phyloP scores from a whole-genome alignment of 2,113 vertebrate genomes.

The Aegithalos caudatus region DNA sequence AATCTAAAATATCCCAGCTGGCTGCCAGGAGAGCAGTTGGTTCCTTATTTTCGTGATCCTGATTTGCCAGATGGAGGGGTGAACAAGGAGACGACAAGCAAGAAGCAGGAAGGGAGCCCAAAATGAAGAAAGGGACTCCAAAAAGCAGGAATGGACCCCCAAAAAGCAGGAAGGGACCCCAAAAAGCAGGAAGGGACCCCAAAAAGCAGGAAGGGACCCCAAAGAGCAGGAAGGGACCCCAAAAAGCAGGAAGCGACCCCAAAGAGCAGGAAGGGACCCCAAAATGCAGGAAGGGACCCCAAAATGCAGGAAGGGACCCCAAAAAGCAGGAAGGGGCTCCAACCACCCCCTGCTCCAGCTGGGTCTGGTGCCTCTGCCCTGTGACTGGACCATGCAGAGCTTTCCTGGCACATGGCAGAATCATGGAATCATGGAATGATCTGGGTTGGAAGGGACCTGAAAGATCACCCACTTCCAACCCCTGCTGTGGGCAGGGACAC shows the following conservation, averaged over 20 bases:
- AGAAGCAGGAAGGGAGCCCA: background rate
- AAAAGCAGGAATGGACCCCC: background rate
- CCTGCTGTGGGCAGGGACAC: background rate
- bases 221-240: rapidly evolving
- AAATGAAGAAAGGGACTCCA: background rate
- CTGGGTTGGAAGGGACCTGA: background rate
- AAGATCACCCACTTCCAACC: background rate
- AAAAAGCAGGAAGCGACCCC: background rate
- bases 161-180: background rate
- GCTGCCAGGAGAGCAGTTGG: background rate
- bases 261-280: too few species aligned
- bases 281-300: background rate
- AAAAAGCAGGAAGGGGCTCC: background rate
- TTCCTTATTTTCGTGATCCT: rapidly evolving
- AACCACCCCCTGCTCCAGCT: background rate
- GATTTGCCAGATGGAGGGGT: rapidly evolving
- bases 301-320: background rate
- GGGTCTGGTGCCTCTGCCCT: background rate
- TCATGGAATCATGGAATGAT: background rate
- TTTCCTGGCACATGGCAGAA: background rate
- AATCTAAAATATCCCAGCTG: rapidly evolving
- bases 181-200: rapidly evolving
- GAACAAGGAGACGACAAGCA: background rate
- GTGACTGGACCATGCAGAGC: background rate
- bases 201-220: rapidly evolving